Conservation (phyloP, 2,888 invertebrate species). For the Charanyca ferruginea region DNA sequence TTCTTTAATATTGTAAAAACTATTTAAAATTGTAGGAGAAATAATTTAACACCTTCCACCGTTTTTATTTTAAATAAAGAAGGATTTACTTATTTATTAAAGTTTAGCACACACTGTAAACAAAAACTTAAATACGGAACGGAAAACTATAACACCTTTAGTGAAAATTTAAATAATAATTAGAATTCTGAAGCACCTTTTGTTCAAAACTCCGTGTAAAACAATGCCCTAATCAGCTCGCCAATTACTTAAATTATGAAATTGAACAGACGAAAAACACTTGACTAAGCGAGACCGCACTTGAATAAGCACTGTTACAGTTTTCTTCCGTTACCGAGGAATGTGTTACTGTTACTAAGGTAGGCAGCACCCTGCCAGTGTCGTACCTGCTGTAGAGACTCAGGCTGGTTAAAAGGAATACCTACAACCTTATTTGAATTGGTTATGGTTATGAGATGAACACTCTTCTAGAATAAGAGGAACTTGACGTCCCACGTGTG, state of each 20-base stretch:
- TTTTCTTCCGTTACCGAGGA: slow-evolving; percentile 47
- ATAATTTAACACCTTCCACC: no score
- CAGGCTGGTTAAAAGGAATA: no score
- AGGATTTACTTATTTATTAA: neutral
- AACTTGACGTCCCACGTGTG: no score
- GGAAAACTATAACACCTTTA: slow-evolving; percentile 22
- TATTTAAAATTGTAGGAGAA: no score
- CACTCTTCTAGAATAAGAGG: no score
- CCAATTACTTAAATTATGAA: slow-evolving; percentile 60
- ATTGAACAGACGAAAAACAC: slow-evolving; percentile 51
- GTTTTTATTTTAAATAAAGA: neutral
- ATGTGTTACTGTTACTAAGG: no score
- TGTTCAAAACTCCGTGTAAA: slow-evolving; percentile 31
- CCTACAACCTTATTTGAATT: no score
- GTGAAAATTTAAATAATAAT: slow-evolving; percentile 36
- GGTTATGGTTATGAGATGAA: no score
- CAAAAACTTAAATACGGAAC: slow-evolving; percentile 16
- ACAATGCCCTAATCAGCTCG: slow-evolving; percentile 41
- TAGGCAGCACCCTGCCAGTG: no score
- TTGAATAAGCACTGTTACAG: slow-evolving; percentile 44
- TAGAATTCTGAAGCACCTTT: slow-evolving; percentile 38
- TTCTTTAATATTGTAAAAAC: no score
- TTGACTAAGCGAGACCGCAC: slow-evolving; percentile 45
- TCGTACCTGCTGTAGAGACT: no score
- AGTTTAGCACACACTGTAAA: neutral